Conservation (phyloP, 2,888 invertebrate species). For the Phyto melanocephala region DNA sequence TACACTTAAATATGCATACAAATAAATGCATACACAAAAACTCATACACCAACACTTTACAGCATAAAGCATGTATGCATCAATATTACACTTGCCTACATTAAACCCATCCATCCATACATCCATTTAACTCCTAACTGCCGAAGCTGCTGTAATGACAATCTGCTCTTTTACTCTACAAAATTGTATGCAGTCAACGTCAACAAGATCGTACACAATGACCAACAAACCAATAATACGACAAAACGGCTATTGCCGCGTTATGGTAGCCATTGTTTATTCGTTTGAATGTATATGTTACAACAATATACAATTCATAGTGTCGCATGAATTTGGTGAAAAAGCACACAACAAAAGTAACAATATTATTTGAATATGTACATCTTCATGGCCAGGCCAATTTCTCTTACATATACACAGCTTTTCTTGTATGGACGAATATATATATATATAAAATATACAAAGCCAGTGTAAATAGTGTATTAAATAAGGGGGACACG, state of each 20-base stretch:
- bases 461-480: constrained; percentile 49
- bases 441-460: background rate
- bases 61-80: background rate
- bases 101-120: constrained; percentile 22
- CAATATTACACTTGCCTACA: constrained; percentile 24
- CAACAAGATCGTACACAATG: constrained; percentile 19
- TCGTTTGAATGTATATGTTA: background rate
- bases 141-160: constrained; percentile 25
- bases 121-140: constrained; percentile 20
- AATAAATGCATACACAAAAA: constrained; percentile 23
- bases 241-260: constrained; percentile 21
- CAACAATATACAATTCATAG: constrained; percentile 56
- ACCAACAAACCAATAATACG: constrained; percentile 27
- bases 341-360: constrained; percentile 22
- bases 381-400: constrained; percentile 55
- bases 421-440: background rate
- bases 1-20: constrained; percentile 33
- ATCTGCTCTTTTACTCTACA: constrained; percentile 17
- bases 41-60: background rate
- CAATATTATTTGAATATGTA: background rate
- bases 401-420: constrained; percentile 18
- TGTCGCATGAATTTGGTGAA: constrained; percentile 45
- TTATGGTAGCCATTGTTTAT: constrained; percentile 12
- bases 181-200: constrained; percentile 17
- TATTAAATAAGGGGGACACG: constrained; percentile 24